Conservation (phyloP, 1,140 invertebrate species). For the Magallana gigas region DNA sequence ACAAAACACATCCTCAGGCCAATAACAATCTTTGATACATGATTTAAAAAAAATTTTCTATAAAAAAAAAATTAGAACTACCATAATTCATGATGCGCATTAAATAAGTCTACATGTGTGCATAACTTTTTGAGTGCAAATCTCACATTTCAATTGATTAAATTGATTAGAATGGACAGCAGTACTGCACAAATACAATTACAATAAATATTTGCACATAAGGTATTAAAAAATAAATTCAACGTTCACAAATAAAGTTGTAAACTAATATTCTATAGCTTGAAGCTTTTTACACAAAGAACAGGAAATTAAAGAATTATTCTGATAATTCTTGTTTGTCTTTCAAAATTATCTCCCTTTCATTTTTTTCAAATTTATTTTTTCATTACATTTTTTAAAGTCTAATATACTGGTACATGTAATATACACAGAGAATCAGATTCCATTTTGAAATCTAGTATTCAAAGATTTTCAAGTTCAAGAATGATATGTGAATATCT, state of each 20-base stretch:
- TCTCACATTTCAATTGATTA: too few species aligned
- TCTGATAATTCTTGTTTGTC: background rate
- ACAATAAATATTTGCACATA: too few species aligned
- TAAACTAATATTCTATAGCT: background rate
- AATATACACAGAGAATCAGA: too few species aligned
- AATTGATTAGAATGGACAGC: background rate
- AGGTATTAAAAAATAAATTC: background rate
- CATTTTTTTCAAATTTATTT: too few species aligned
- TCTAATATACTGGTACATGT: too few species aligned
- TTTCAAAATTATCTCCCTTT: too few species aligned
- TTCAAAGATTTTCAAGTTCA: too few species aligned
- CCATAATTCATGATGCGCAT: background rate
- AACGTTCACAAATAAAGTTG: background rate
- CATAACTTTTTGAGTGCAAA: background rate
- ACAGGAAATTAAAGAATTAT: background rate
- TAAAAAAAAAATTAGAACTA: background rate
- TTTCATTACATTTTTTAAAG: too few species aligned
- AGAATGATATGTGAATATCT: background rate
- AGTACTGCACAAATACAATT: background rate
- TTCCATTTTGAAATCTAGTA: too few species aligned
- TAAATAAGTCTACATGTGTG: background rate
- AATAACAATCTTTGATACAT: constrained; percentile 23
- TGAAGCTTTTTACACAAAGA: background rate
- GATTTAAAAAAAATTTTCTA: background rate
- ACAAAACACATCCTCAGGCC: constrained; percentile 27